Base-by-base conservation (phyloP, 1,140 invertebrate genomes). In the Aphelenchoides fujianensis region DNA sequence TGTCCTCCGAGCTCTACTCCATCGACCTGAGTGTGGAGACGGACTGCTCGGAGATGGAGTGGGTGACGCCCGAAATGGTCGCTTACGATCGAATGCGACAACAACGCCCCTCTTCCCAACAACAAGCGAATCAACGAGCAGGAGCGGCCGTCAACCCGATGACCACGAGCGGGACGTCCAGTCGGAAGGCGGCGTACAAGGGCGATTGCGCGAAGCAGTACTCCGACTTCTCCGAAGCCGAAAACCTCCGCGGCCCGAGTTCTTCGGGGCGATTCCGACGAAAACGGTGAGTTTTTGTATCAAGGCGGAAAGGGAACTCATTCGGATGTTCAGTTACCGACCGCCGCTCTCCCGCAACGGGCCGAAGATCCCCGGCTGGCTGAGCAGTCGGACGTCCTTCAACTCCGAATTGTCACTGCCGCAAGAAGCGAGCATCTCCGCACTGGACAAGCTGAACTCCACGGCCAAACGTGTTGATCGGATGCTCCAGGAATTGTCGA, bases 11-110 rank as follows among this genome's bases (percentile, higher is more conserved):
- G 71, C 31, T 82, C 23, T 81, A 75, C 53, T 84, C 82, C 3
- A 79, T 82, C 41, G 82, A 82, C 66, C 48, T 78, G 12, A 84
- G 77, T 35, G 73, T 81, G 9, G 80, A 82, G 57, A 74, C 80
- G 5, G 80, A 82, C 69, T n/a, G n/a, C n/a, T 82, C 83, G n/a
- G 80, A 82, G 53, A 59, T 82, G 30, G 80, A 82, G 71, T 82
- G 80, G 80, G 72, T 82, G 28, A 82, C 80, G 1, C 80, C 80
- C n/a, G 80, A 82, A 63, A 82, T 80, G 70, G 52, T 84, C 34
- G 59, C 71, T 23, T 77, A 73, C 37, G 30, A 73, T 12, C 1
- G 16, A 16, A 35, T 75, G 54, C 35, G 71, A 31, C 41, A 75
- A 48, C 67, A 59, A n/a, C 69, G 37, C 9, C 70, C 62, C 30